Evolutionary conservation across 2,888 invertebrate genomes (phyloP).

Genomic region (Cyclophora punctaria): DNA sequence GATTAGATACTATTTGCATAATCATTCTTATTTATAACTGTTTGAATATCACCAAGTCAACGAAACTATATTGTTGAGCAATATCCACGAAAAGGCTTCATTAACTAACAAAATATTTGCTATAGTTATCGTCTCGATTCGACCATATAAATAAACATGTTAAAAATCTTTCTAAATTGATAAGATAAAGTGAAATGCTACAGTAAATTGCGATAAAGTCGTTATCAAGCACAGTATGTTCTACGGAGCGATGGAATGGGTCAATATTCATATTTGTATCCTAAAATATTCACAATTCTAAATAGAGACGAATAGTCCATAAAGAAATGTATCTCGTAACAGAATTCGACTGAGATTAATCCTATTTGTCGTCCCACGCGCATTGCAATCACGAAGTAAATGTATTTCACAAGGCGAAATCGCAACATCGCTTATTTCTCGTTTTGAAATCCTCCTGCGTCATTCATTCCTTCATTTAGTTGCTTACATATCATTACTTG

Average conservation of each 20-base stretch:
- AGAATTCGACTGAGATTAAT: constrained; percentile 53
- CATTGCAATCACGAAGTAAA: constrained; percentile 60
- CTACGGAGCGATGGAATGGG: constrained; percentile 5
- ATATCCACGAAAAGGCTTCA: constrained; percentile 33
- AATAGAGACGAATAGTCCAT: constrained; percentile 1
- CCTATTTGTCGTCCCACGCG: constrained; percentile 68
- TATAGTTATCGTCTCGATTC: constrained; percentile 41
- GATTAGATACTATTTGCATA: no score
- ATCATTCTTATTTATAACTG: no score
- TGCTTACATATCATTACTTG: constrained; percentile 29
- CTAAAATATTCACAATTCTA: no score
- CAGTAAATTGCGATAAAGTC: constrained; percentile 22
- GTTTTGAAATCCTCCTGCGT: constrained; percentile 72
- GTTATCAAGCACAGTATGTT: constrained; percentile 1
- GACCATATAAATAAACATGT: constrained; percentile 54
- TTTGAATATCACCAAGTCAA: no score
- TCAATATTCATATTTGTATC: not conserved
- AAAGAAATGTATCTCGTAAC: constrained; percentile 30
- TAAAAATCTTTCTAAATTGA: constrained; percentile 47
- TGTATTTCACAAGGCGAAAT: constrained; percentile 68
- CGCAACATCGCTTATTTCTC: constrained; percentile 71
- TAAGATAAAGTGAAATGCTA: constrained; percentile 62
- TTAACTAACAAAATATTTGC: constrained; percentile 57
- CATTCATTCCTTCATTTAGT: constrained; percentile 57
- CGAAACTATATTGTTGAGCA: constrained; percentile 29